Evolutionary conservation across 2,888 invertebrate species (phyloP).

Genomic region (Syrphus vitripennis): DNA sequence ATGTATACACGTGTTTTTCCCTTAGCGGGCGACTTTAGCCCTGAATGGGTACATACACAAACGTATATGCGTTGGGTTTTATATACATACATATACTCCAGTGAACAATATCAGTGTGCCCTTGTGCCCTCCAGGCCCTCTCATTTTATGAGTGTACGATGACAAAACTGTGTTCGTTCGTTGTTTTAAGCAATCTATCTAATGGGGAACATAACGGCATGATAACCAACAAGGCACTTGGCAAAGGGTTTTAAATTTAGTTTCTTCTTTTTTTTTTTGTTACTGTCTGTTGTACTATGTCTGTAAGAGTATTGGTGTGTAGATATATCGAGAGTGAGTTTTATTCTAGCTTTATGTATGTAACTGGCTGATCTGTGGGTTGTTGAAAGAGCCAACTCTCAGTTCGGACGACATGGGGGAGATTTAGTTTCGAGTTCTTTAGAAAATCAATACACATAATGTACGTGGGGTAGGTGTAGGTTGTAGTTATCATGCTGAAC

Average conservation of each 20-base stretch:
- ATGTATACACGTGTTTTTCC: slow-evolving; percentile 39
- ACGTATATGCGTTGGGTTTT: neutral
- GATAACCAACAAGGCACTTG: slow-evolving; percentile 18
- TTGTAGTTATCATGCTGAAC: neutral
- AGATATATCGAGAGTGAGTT: neutral
- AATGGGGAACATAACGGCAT: slow-evolving; percentile 10
- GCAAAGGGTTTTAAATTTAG: slow-evolving; percentile 15
- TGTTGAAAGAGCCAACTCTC: neutral
- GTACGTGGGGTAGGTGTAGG: neutral
- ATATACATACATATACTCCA: too few species aligned
- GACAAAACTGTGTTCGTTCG: slow-evolving; percentile 1
- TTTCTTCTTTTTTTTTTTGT: neutral
- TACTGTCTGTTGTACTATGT: neutral
- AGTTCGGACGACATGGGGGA: neutral
- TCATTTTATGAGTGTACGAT: neutral
- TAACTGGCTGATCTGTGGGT: slow-evolving; percentile 18
- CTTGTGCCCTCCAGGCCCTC: slow-evolving; percentile 16
- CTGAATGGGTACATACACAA: neutral
- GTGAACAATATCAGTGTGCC: slow-evolving; percentile 62
- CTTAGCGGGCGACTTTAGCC: slow-evolving; percentile 32
- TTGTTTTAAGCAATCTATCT: slow-evolving; percentile 4
- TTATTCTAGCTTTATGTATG: neutral
- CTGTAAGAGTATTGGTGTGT: neutral
- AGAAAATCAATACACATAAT: slow-evolving; percentile 5
- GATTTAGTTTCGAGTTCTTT: neutral